Conservation (phyloP, 2,113 vertebrate genomes). For the Corythornis vintsioides region DNA sequence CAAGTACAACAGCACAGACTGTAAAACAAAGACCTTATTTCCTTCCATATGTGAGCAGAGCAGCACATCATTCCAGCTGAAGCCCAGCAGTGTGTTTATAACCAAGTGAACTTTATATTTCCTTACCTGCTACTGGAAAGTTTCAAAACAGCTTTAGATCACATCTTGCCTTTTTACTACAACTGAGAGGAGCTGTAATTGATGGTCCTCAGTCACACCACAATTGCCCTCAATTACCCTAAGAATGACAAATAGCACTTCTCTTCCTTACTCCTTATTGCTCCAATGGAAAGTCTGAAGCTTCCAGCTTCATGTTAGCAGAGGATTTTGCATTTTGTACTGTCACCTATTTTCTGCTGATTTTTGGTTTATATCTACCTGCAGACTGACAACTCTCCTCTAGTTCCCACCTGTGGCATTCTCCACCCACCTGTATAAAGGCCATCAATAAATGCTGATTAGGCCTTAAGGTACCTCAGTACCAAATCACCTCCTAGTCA, state of each 20-base stretch:
- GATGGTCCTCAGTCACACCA: neutral
- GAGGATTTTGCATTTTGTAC: neutral
- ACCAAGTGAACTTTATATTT: neutral
- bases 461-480: neutral
- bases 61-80: neutral
- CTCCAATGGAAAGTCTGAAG: neutral
- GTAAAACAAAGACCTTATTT: neutral
- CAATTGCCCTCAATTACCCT: neutral
- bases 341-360: neutral
- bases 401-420: neutral
- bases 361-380: neutral
- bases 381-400: neutral
- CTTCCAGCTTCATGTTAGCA: neutral
- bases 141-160: neutral
- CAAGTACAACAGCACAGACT: neutral
- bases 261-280: neutral
- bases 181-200: neutral
- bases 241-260: neutral
- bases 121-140: neutral
- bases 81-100: neutral
- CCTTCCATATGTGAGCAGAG: neutral
- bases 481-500: accelerated
- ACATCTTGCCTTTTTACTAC: neutral
- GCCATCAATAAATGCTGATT: neutral
- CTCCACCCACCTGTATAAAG: neutral